phyloP scores from a whole-genome alignment of 2,113 vertebrate genomes.

The Shinisaurus crocodilurus region DNA sequence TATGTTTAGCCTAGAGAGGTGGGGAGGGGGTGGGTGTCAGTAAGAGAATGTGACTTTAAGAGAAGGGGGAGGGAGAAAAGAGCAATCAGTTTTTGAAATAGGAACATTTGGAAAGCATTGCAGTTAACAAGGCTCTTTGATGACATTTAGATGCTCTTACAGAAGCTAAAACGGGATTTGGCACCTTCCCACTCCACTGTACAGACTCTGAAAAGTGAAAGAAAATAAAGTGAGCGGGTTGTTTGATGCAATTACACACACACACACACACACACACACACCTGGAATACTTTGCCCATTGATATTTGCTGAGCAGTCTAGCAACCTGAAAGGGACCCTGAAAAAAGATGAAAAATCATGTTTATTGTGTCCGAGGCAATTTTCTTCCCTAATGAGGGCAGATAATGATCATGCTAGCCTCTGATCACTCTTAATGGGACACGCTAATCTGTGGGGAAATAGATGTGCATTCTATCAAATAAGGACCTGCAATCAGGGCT shows the following conservation, averaged over 20 bases:
- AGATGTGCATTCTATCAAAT: not conserved
- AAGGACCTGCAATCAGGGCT: not conserved
- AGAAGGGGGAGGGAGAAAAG: constrained; percentile 46
- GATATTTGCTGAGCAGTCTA: constrained; percentile 34
- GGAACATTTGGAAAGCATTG: constrained; percentile 67
- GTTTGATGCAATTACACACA: not conserved
- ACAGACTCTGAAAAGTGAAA: constrained; percentile 57
- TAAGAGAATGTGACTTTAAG: constrained; percentile 34
- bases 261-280: not conserved
- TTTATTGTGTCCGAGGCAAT: constrained; percentile 21
- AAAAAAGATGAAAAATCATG: constrained; percentile 35
- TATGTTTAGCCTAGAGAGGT: not conserved
- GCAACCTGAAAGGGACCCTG: constrained; percentile 33
- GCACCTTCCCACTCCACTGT: constrained; percentile 65
- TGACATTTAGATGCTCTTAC: constrained; percentile 65
- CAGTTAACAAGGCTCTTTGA: constrained; percentile 62
- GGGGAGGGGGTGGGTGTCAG: not conserved
- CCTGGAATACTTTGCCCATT: constrained; percentile 25
- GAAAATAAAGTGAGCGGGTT: constrained; percentile 53
- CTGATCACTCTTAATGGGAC: constrained; percentile 30
- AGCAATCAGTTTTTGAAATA: constrained; percentile 67
- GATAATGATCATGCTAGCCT: constrained; percentile 50
- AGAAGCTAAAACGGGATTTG: constrained; percentile 65
- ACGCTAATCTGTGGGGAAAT: constrained; percentile 35
- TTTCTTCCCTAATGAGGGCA: constrained; percentile 37